Conservation (phyloP, 2,113 vertebrate species). For the Gila orcuttii region DNA sequence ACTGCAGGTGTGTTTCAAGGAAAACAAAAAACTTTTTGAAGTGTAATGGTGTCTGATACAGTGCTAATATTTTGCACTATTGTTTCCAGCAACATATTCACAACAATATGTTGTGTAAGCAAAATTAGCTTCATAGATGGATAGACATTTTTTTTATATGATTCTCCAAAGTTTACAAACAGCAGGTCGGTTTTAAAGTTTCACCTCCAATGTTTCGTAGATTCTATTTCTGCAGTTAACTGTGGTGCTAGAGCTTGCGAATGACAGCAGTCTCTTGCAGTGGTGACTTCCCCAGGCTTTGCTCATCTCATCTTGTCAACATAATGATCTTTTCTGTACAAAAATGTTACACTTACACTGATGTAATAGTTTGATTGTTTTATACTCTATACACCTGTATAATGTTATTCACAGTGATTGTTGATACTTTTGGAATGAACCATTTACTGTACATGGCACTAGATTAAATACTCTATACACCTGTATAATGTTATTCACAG, state of each 20-base stretch:
- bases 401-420: too few relatives aligned
- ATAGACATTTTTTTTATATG: neutral
- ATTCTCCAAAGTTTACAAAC: neutral
- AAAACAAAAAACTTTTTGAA: neutral
- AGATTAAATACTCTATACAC: too few relatives aligned
- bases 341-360: neutral
- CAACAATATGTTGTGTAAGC: too few relatives aligned
- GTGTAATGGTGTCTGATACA: neutral
- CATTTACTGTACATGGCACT: too few relatives aligned
- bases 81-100: too few relatives aligned
- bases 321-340: neutral
- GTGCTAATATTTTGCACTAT: neutral
- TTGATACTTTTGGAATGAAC: too few relatives aligned
- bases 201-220: neutral
- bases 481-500: neutral
- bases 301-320: neutral
- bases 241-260: neutral
- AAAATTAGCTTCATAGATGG: too few relatives aligned
- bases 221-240: neutral
- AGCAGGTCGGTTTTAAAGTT: neutral
- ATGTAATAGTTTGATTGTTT: neutral
- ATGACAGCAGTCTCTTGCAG: neutral
- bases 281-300: too few relatives aligned
- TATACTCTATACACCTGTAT: too few relatives aligned
- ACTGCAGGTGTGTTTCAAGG: neutral